These are phyloP conservation scores for Noctilio leporinus DNA, from an alignment of 2,113 vertebrate species.

Conservation along the genomic window DNA sequence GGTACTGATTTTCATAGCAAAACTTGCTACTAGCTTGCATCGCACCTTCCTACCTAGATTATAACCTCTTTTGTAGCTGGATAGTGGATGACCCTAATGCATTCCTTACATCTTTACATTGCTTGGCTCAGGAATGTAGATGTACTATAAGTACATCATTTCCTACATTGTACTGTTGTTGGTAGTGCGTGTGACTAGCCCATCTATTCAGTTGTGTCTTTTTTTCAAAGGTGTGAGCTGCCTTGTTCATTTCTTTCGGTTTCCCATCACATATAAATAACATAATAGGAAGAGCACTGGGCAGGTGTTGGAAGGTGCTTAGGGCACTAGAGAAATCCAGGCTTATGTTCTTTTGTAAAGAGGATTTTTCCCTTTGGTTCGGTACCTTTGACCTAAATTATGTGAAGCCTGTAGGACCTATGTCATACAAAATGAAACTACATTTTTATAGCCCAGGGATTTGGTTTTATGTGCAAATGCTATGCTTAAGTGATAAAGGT, in stretches of 20 bases:
- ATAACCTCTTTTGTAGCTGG: background rate
- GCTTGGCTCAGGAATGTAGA: background rate
- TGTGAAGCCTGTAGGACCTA: background rate
- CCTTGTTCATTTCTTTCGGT: background rate
- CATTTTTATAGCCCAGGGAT: background rate
- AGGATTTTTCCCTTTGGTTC: background rate
- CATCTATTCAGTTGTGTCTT: background rate
- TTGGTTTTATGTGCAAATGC: background rate
- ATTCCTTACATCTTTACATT: background rate
- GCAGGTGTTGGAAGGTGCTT: background rate
- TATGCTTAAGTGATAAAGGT: background rate
- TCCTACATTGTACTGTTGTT: background rate
- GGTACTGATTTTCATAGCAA: background rate
- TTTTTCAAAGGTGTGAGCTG: background rate
- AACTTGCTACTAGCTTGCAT: background rate
- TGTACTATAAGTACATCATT: background rate
- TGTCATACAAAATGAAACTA: background rate
- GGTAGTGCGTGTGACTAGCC: background rate
- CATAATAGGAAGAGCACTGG: background rate
- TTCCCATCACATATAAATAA: background rate
- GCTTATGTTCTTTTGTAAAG: background rate
- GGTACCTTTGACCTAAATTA: background rate
- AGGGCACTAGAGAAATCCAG: background rate
- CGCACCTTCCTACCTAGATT: background rate
- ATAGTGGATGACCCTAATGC: background rate